phyloP scores from a whole-genome alignment of 2,113 vertebrate genomes.

The Psettodes erumei region DNA sequence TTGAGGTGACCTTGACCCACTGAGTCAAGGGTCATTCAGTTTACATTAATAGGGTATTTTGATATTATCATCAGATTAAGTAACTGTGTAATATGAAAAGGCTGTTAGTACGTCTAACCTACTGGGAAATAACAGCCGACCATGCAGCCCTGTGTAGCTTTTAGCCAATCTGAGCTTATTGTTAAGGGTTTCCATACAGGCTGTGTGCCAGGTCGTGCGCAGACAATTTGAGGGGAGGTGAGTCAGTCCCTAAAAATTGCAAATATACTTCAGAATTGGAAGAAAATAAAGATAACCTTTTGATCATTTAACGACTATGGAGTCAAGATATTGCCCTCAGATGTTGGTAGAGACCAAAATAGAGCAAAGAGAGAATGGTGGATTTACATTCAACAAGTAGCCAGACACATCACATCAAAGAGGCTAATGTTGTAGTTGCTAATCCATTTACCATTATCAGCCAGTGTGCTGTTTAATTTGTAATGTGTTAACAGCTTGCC shows the following conservation, averaged over 20 bases:
- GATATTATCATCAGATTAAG: conserved; percentile 16
- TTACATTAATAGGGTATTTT: neutral
- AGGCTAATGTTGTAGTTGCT: neutral
- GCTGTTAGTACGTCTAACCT: neutral
- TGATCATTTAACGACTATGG: neutral
- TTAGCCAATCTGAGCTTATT: neutral
- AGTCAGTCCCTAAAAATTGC: neutral
- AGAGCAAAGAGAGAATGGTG: neutral
- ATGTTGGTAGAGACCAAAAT: neutral
- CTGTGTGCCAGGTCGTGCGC: neutral
- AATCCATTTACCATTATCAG: neutral
- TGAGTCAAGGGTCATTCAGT: neutral
- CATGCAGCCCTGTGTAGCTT: neutral
- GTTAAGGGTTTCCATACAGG: neutral
- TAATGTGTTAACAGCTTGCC: neutral
- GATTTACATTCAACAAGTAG: neutral
- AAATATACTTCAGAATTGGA: neutral
- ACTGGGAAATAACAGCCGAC: conserved; percentile 2
- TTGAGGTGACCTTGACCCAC: conserved; percentile 23
- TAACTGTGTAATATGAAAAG: neutral
- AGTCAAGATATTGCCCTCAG: neutral
- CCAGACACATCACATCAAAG: neutral
- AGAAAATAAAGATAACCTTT: neutral
- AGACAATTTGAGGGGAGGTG: neutral
- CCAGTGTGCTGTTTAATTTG: too few species aligned